phyloP scores from a whole-genome alignment of 1,140 invertebrate genomes.

The Drosophila burlai region DNA sequence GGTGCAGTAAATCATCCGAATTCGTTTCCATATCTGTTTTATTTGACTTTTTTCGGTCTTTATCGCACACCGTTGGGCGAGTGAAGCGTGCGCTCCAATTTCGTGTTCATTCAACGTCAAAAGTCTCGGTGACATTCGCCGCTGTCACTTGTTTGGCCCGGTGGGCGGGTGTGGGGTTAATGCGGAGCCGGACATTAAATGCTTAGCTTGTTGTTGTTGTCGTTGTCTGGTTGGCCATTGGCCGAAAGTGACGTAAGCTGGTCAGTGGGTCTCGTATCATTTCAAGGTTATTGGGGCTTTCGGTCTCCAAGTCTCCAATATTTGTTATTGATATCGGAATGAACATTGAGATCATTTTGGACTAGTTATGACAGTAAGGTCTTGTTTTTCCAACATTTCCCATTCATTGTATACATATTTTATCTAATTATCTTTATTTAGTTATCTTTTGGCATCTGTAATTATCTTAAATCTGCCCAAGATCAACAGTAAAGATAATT shows the following conservation, averaged over 20 bases:
- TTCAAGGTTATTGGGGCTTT: slow-evolving; percentile 58
- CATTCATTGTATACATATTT: too few relatives aligned
- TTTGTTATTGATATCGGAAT: slow-evolving; percentile 16
- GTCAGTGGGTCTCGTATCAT: slow-evolving; percentile 25
- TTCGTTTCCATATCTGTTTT: slow-evolving; percentile 57
- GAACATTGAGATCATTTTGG: not conserved
- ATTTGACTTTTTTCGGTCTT: slow-evolving; percentile 43
- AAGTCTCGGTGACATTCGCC: slow-evolving; percentile 64
- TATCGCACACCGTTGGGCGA: slow-evolving; percentile 55
- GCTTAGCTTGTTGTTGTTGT: slow-evolving; percentile 4
- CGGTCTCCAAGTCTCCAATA: slow-evolving; percentile 24
- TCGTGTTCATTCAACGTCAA: slow-evolving; percentile 56
- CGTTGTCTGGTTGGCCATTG: slow-evolving; percentile 24
- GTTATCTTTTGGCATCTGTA: not conserved
- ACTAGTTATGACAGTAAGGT: not conserved
- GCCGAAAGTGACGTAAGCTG: slow-evolving; percentile 60
- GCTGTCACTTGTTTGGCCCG: slow-evolving; percentile 47
- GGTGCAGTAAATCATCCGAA: slow-evolving; percentile 61
- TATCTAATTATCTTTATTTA: not conserved
- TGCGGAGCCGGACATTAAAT: slow-evolving; percentile 33
- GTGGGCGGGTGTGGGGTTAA: slow-evolving; percentile 19
- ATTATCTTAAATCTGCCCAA: not conserved
- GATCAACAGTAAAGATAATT: slow-evolving; percentile 10
- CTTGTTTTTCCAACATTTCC: not conserved
- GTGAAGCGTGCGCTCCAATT: slow-evolving; percentile 67